Conservation (phyloP, 2,888 invertebrate genomes). For the Tetheella fluctuosa region DNA sequence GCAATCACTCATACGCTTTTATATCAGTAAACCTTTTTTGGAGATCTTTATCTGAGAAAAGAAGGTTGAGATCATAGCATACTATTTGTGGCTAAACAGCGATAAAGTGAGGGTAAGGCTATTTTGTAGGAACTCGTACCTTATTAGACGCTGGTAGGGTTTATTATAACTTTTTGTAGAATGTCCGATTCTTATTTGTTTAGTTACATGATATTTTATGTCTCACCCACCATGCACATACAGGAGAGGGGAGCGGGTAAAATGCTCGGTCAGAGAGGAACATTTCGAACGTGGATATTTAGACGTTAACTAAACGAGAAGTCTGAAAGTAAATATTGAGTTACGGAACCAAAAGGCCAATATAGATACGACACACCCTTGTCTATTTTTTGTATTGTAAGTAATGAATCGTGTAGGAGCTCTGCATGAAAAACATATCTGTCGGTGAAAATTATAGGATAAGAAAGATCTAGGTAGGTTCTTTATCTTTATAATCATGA, state of each 20-base stretch:
- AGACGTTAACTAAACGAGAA: no score
- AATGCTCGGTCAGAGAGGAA: no score
- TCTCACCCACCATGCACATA: no score
- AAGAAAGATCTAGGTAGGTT: constrained; percentile 7
- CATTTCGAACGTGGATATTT: no score
- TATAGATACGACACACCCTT: background rate
- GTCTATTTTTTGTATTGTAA: constrained; percentile 6
- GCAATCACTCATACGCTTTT: constrained; percentile 46
- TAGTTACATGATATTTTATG: no score
- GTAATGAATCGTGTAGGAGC: constrained; percentile 15
- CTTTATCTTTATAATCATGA: constrained; percentile 4
- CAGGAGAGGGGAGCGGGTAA: no score
- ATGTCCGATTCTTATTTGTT: no score
- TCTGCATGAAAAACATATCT: constrained; percentile 15
- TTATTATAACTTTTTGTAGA: no score
- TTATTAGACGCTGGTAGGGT: background rate
- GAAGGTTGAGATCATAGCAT: background rate
- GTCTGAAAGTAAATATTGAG: no score
- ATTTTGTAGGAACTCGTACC: background rate
- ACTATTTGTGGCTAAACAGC: background rate
- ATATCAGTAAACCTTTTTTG: constrained; percentile 35
- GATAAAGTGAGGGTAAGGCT: background rate
- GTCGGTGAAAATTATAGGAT: constrained; percentile 15
- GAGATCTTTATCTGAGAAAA: constrained; percentile 16
- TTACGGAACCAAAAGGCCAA: background rate